Conservation (phyloP, 2,888 invertebrate species). For the Stomorhina lunata region DNA sequence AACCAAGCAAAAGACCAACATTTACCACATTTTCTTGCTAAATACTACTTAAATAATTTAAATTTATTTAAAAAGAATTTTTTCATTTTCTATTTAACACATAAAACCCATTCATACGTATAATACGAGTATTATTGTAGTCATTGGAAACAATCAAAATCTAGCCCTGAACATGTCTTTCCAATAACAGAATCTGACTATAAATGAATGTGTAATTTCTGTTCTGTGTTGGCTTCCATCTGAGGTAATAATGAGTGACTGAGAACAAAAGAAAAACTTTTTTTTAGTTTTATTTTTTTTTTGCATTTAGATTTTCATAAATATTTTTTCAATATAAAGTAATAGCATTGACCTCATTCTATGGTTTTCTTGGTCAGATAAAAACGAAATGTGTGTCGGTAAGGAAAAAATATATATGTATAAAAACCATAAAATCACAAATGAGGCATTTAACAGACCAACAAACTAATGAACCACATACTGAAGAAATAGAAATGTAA, state of each 20-base stretch:
- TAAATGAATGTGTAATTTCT: too few species aligned
- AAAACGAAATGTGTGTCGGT: too few species aligned
- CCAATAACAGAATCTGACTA: not conserved
- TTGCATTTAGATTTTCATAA: not conserved
- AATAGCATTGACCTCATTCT: constrained; percentile 38
- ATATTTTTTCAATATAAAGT: not conserved
- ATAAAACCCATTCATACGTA: not conserved
- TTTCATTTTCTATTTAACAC: not conserved
- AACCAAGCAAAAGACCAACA: too few species aligned
- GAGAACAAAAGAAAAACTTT: not conserved
- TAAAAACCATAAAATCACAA: not conserved
- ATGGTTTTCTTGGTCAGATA: constrained; percentile 39
- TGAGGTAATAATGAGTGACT: not conserved
- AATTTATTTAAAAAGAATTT: not conserved
- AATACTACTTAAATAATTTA: too few species aligned
- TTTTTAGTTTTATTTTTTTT: not conserved
- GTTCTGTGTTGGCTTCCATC: too few species aligned
- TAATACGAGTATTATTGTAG: too few species aligned
- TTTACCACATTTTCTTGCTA: too few species aligned
- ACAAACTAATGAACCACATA: constrained; percentile 3
- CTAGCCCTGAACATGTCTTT: not conserved
- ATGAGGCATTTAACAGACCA: not conserved
- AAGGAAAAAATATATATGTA: not conserved
- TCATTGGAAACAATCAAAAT: not conserved
- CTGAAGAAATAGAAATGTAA: not conserved